Base-by-base conservation (phyloP, 2,888 invertebrate species). In the Sceliomorpha sp. region DNA sequence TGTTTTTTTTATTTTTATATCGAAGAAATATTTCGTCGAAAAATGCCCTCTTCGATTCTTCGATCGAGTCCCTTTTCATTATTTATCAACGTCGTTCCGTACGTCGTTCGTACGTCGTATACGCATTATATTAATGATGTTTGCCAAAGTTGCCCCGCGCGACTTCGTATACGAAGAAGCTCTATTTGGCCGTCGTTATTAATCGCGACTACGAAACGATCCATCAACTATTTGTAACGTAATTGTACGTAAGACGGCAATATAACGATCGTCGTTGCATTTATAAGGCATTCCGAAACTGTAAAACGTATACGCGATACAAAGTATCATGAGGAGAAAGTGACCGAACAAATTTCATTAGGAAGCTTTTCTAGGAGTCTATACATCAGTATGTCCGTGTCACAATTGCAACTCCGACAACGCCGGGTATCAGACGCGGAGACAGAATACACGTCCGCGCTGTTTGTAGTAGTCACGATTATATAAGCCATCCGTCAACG, bases 401-500 rank as follows among this genome's bases (percentile, higher is more conserved):
- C 68, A 50, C 62, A 58, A 56, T 44, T 8, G 45, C 42, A 15
- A 17, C 29, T 29, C 32, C 44, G 31, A 29, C 44, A 51, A 44
- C 60, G 44, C 44, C 29, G 45, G 44, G 27, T 17, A 60, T 48
- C 55, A 48, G 42, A 26, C 45, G 42, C 58, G 58, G 62, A 59
- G 58, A 63, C 58, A 40, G 66, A 27, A 53, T 63, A 59, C 68
- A 62, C 56, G 58, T 40, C 51, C 45, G 26, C 53, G 29, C 56
- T 62, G 66, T 62, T 47, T 39, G 58, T 47, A 53, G 67, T 51
- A 71, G 67, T 71, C 68, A 71, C 71, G 71, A 71, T 68, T 68
- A 68, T 71, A 60, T 68, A 68, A 71, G 68, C 42, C 39, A 71
- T 71, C 60, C 71, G 64, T 68, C 71, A 71, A 68, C 56, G 71